Evolutionary conservation across 2,113 vertebrate genomes (phyloP), one percentile per base, ranked within the genome.

Genomic region (Microcebus murinus): DNA sequence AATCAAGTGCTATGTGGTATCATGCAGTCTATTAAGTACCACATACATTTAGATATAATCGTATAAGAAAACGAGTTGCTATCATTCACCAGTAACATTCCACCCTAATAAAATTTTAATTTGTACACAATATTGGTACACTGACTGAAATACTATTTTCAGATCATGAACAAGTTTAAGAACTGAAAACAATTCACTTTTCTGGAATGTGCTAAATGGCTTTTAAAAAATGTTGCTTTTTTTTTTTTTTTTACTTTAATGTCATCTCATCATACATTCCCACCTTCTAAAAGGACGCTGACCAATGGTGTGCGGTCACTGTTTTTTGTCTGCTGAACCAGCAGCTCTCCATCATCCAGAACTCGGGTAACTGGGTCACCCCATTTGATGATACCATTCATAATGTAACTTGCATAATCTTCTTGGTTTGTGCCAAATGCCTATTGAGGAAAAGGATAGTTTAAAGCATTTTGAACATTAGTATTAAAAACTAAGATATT

Each of bases 311-410:
- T 99, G 15, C 99, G 99, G 90, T 99, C 99, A 6, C 99, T 99
- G 98, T 99, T 99, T 97, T 99, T 99, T 1, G 99, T 99, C 95
- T 99, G 99, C 94, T 99, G 99, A 1, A 99, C 99, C 90, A 99
- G 98, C 96, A 99, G 99, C 94, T 99, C 99, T 63, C 99, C 99
- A 29, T 99, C 99, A 88, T 99, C 99, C 84, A 99, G 92, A 29
- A 99, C 99, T 23, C 98, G 98, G 0, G 99, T 99, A 17, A 99
- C 99, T 2, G 99, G 99, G 93, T 99, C 99, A 1, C 99, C 99
- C 99, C 99, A 99, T 79, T 99, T 99, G 85, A 99, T 99, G 90
- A 99, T 99, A 13, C 99, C 99, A 18, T 99, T 99, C 99, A 99
- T 99, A 98, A 99, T 99, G 97, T 99, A 99, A 98, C 99, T 99